Evolutionary conservation across 1,140 invertebrate species (phyloP), one percentile per base, ranked within the genome.

Genomic region (Dendroctonus ponderosae): DNA sequence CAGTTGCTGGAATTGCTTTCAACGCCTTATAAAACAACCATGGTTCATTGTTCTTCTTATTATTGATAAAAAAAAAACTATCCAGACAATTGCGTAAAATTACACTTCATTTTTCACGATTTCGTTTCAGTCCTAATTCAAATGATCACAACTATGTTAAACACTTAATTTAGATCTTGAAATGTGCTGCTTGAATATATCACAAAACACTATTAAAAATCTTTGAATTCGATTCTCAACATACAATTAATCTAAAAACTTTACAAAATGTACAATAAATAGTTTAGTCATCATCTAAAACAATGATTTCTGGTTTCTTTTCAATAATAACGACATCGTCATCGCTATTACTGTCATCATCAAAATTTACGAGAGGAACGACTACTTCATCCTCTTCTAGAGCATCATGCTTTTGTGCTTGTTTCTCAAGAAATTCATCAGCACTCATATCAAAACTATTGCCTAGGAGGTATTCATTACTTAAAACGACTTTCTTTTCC

Each of bases 271-370:
- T 54, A 57, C 14, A 14, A 53, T 43, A 57, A 26, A 26, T 26
- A 26, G 26, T 26, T 70, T 49, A 70, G 62, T 70, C 68, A 69
- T 69, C 67, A 66, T 70, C 69, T 70, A 70, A 63, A 67, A 70
- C 60, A 46, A 70, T 67, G 46, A 70, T 51, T 54, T 70, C 65
- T 14, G 58, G 64, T 53, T 67, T 70, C 40, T 66, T 65, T 43
- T 70, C 69, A n/a, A 70, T 67, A 12, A 69, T 56, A 8, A 70
- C 60, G 8, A 70, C 64, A 56, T 63, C 65, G 43, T 69, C 63
- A 62, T 64, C 57, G 54, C 66, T 68, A 59, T 38, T 48, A 53
- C 54, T 61, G 14, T 61, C 58, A 44, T 69, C 68, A 48, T 66
- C 58, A 54, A 70, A 62, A 52, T 62, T 62, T 43, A 68, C 40